A percentile compares a stretch with the other conserved stretches of the same genome.
phyloP scores from a whole-genome alignment of 2,113 vertebrate genomes.

The Ciconia boyciana region DNA sequence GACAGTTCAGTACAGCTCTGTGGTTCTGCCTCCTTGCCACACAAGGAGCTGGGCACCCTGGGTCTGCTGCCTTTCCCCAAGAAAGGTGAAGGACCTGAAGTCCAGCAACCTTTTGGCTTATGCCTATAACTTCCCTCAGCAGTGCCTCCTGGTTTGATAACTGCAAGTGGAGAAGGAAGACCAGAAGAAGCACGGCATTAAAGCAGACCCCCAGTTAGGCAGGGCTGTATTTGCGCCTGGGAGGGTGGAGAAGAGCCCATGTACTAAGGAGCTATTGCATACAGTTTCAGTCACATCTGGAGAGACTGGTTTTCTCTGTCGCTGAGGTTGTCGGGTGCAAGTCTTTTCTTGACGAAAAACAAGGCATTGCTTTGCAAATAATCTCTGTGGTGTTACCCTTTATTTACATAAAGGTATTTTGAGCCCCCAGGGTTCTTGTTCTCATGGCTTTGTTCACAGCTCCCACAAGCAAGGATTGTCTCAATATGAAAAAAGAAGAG shows the following conservation, averaged over 20 bases:
- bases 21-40: background rate
- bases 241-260: background rate
- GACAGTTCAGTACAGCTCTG: background rate
- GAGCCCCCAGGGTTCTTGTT: background rate
- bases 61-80: background rate
- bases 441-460: background rate
- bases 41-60: background rate
- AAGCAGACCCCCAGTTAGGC: background rate
- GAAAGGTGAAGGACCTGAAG: background rate
- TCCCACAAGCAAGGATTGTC: background rate
- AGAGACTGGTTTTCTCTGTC: slow-evolving; percentile 16
- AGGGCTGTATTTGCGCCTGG: background rate
- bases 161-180: background rate
- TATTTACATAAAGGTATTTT: background rate
- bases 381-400: background rate
- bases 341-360: slow-evolving; percentile 10
- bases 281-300: background rate
- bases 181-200: background rate
- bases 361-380: slow-evolving; percentile 11
- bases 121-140: background rate
- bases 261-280: background rate
- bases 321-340: background rate
- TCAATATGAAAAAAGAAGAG: background rate
- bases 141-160: background rate
- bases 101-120: background rate